These are phyloP conservation scores for Saguinus midas DNA, from an alignment of 2,113 vertebrate species.

Conservation along the genomic window DNA sequence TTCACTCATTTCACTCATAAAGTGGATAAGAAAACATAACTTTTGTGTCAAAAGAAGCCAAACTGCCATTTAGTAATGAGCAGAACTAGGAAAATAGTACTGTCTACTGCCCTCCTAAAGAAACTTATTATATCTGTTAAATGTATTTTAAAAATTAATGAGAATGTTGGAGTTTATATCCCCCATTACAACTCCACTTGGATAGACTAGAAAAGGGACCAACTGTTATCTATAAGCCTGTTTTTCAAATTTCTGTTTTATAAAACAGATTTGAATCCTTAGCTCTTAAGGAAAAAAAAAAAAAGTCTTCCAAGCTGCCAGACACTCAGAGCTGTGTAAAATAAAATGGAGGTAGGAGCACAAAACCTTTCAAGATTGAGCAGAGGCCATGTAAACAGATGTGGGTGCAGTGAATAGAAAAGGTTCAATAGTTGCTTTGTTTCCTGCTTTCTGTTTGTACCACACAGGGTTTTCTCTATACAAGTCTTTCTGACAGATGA, in stretches of 20 bases:
- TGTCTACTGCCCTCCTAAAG: background rate
- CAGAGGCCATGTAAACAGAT: constrained; percentile 86
- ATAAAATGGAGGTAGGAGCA: constrained; percentile 77
- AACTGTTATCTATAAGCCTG: constrained; percentile 69
- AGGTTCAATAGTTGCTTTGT: constrained; percentile 84
- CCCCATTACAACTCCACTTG: constrained; percentile 70
- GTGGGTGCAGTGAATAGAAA: constrained; percentile 78
- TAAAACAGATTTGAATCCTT: constrained; percentile 76
- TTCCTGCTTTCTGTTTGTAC: constrained; percentile 60
- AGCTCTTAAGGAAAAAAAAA: constrained; percentile 61
- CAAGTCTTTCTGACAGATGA: constrained; percentile 59
- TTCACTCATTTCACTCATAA: background rate
- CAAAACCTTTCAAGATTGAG: constrained; percentile 76
- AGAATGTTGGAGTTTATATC: constrained; percentile 56
- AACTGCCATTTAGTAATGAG: background rate
- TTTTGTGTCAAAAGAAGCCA: constrained; percentile 1
- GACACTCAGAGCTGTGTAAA: constrained; percentile 41
- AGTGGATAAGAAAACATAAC: background rate
- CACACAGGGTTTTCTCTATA: constrained; percentile 61
- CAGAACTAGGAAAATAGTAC: background rate
- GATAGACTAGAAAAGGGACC: constrained; percentile 63
- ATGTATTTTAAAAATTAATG: constrained; percentile 69
- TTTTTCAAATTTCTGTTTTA: constrained; percentile 73
- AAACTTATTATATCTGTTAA: constrained; percentile 4
- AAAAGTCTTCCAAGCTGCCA: constrained; percentile 53